A percentile compares a stretch with the other conserved stretches of the same genome.
Evolutionary conservation across 2,797 vertebrate species (phyloP).

Genomic region (Apogon hyalosoma): DNA sequence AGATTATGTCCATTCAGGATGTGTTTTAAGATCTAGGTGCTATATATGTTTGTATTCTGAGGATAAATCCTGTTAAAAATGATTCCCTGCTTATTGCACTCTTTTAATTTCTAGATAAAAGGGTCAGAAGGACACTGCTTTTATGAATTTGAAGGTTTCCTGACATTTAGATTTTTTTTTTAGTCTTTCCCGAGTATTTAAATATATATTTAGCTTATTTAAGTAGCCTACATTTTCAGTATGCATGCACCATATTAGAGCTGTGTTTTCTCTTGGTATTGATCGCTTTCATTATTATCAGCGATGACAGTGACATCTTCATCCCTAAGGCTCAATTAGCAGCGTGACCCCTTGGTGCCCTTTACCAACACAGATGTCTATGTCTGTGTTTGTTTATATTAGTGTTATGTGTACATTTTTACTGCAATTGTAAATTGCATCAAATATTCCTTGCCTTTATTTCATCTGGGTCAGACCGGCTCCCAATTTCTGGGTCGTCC

Average conservation of each 20-base stretch:
- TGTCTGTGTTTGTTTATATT: neutral
- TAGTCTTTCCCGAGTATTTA: no score
- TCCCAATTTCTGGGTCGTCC: slow-evolving; percentile 44
- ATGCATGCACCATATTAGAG: neutral
- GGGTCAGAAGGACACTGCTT: no score
- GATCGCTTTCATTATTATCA: slow-evolving; percentile 43
- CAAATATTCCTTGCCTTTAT: slow-evolving; percentile 23
- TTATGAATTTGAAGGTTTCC: no score
- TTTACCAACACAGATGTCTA: neutral
- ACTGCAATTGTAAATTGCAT: slow-evolving; percentile 15
- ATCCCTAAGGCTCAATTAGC: neutral
- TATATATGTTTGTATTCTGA: no score
- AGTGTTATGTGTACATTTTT: slow-evolving; percentile 1
- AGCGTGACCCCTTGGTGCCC: neutral
- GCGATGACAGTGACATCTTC: neutral
- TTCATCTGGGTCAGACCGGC: slow-evolving; percentile 53
- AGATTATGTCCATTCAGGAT: no score
- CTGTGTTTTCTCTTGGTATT: slow-evolving; percentile 25
- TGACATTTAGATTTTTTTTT: no score
- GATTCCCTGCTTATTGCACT: no score
- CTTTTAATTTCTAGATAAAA: no score
- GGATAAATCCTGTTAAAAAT: no score
- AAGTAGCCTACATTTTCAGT: no score
- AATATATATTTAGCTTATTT: no score
- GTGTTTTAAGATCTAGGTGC: no score